Evolutionary conservation across 2,797 vertebrate genomes (phyloP).

Genomic region (Bryconaethiops microstoma): DNA sequence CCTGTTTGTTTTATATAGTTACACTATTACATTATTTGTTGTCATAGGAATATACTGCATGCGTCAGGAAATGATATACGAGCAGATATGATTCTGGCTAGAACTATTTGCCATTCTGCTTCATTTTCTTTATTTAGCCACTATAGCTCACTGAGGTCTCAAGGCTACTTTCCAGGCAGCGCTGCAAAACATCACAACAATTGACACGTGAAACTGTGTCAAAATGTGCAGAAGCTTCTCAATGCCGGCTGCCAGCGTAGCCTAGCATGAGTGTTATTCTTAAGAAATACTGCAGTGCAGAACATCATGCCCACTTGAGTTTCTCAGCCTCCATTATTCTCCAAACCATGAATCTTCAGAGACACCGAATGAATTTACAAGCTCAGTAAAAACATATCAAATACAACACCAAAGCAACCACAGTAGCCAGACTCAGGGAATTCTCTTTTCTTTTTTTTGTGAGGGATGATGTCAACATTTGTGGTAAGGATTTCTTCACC

Average conservation of each 20-base stretch:
- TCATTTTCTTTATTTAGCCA: conserved; percentile 15
- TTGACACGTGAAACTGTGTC: background rate
- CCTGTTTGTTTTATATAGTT: background rate
- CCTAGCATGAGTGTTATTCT: background rate
- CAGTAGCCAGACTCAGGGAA: conserved; percentile 42
- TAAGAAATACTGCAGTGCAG: conserved; percentile 26
- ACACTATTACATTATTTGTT: background rate
- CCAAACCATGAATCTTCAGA: conserved; percentile 52
- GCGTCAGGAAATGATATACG: background rate
- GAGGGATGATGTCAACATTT: conserved; percentile 51
- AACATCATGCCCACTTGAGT: conserved; percentile 47
- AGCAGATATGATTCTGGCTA: background rate
- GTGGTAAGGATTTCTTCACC: conserved; percentile 38
- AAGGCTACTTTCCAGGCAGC: background rate
- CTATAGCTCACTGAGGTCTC: background rate
- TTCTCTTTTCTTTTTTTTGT: conserved; percentile 14
- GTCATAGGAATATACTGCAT: too few relatives aligned
- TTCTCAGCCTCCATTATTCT: conserved; percentile 48
- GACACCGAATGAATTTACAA: conserved; percentile 45
- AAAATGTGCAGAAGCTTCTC: conserved; percentile 2
- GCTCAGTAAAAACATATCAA: conserved; percentile 45
- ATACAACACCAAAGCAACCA: conserved; percentile 55
- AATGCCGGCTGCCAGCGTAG: background rate
- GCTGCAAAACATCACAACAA: background rate
- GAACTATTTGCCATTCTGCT: background rate